Conservation (phyloP, 1,140 invertebrate species). For the Pissodes strobi region DNA sequence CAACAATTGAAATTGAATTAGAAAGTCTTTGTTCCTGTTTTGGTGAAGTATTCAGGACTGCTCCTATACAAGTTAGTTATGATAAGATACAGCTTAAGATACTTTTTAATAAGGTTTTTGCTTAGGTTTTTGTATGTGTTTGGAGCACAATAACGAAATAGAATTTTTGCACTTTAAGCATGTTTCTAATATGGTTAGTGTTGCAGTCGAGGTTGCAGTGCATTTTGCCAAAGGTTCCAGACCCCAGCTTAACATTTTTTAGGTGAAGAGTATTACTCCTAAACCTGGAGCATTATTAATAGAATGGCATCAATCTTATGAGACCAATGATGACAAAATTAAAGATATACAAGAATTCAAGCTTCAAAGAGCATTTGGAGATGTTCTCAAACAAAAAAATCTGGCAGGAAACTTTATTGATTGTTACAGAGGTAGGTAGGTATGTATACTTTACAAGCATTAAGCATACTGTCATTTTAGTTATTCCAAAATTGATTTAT, state of each 20-base stretch:
- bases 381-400: constrained; percentile 40
- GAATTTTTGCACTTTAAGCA: no score
- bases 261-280: constrained; percentile 39
- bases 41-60: constrained; percentile 41
- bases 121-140: no score
- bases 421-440: constrained; percentile 40
- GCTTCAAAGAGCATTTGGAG: constrained; percentile 44
- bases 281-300: constrained; percentile 48
- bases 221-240: no score
- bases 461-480: not conserved
- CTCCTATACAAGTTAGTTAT: constrained; percentile 43
- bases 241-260: constrained; percentile 11
- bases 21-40: constrained; percentile 36
- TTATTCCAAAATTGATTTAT: not conserved
- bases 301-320: constrained; percentile 38
- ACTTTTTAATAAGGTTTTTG: not conserved
- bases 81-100: not conserved
- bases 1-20: constrained; percentile 33
- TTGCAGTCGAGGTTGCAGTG: no score
- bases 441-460: not conserved
- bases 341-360: constrained; percentile 49
- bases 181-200: no score
- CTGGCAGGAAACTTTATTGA: constrained; percentile 39
- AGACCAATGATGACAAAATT: constrained; percentile 42
- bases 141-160: no score